Evolutionary conservation across 2,113 vertebrate species (phyloP), one percentile per base, ranked within the genome.

Genomic region (Agelaius phoeniceus): DNA sequence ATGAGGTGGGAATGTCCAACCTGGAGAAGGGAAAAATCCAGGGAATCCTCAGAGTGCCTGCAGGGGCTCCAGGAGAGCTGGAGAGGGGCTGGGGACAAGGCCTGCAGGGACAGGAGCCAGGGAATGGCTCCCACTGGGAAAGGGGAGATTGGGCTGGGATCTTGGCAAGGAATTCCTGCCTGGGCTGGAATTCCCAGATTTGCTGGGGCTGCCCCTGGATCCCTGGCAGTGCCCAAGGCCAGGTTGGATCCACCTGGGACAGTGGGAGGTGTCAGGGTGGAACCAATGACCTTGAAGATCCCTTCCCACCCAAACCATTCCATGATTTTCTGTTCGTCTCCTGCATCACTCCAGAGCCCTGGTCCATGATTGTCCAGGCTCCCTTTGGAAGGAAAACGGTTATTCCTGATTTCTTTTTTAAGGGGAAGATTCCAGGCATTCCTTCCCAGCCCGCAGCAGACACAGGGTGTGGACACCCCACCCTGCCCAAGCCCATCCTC

Each of bases 21-120:
- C 33, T 65, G 59, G 69, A 65, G 41, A 55, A 46, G 18, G 2
- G 48, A 52, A 52, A 15, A 6, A 0, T 21, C 5, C 78, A 27
- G 44, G 54, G 65, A 58, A 12, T 3, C 0, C n/a, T 57, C 5
- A 0, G 51, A 80, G 41, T 5, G 5, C 33, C 52, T 58, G 0
- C 0, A 68, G 63, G 52, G 43, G 43, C 63, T 68, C 63, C 78
- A 48, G 78, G 52, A 58, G 52, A 68, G 43, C 52, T 81, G 65
- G 2, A 68, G 74, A 51, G 46, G 43, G 73, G 15, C 6, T 66
- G 20, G 41, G 51, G 49, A 2, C 76, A 79, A 66, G n/a, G 55
- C 5, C 6, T 6, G 9, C 19, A 79, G 61, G 76, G 49, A 11
- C 76, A 79, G 76, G 26, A 79, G 0, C 0, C 49, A 66, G 76